Conservation (phyloP, 2,113 vertebrate species). For the Trichechus manatus region DNA sequence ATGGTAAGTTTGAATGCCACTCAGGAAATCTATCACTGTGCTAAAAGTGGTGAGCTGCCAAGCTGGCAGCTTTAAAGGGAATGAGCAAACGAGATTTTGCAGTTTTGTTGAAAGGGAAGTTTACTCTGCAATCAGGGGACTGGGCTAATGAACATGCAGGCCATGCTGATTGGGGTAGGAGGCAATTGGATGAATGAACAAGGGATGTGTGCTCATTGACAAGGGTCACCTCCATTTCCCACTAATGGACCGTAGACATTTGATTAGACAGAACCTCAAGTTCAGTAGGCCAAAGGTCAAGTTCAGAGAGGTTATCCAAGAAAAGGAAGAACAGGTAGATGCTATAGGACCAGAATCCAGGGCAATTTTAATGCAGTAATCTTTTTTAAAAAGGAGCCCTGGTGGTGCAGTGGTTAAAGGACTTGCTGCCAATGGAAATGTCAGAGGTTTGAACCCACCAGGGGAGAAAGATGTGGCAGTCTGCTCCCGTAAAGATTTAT, state of each 20-base stretch:
- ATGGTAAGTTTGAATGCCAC: slow-evolving; percentile 11
- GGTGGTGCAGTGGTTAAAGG: background rate
- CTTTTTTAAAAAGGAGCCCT: background rate
- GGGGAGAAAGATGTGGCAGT: background rate
- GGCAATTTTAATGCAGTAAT: background rate
- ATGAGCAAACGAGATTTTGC: slow-evolving; percentile 5
- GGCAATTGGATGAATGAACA: slow-evolving; percentile 22
- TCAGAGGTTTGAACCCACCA: background rate
- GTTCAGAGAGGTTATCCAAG: slow-evolving; percentile 3
- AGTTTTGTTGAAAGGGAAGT: slow-evolving; percentile 46
- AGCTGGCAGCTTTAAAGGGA: slow-evolving; percentile 17
- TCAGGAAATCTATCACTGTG: slow-evolving; percentile 53
- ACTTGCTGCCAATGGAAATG: background rate
- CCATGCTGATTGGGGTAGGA: slow-evolving; percentile 7
- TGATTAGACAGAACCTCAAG: background rate
- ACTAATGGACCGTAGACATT: background rate
- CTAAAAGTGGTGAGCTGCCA: slow-evolving; percentile 33
- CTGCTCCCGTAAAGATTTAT: background rate
- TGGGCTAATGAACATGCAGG: background rate
- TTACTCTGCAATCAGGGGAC: slow-evolving; percentile 31
- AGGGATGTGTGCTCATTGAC: background rate
- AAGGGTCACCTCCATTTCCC: background rate
- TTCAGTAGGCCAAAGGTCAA: background rate
- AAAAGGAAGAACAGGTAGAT: background rate
- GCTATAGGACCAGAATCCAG: background rate